phyloP scores from a whole-genome alignment of 1,140 invertebrate species.

The Bathynomus jamesi region DNA sequence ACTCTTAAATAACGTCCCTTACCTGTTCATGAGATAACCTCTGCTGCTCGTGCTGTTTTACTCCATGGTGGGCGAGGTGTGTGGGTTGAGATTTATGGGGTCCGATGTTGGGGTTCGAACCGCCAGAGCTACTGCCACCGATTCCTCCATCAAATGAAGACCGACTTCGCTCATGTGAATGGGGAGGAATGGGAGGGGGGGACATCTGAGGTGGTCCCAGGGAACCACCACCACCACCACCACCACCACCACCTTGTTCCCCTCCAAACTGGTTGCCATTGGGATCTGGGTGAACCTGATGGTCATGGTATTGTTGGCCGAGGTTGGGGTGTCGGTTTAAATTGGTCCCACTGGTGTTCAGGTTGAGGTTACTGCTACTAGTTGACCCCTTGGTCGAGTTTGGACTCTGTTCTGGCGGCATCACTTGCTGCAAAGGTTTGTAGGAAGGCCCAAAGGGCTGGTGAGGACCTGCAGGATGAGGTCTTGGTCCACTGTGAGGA shows the following conservation, averaged over 20 bases:
- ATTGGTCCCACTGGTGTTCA: constrained; percentile 29
- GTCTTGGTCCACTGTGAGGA: constrained; percentile 10
- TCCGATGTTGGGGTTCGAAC: constrained; percentile 12
- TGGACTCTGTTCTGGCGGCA: constrained; percentile 5
- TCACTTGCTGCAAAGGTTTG: constrained; percentile 16
- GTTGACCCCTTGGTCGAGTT: constrained; percentile 12
- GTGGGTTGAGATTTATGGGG: constrained; percentile 21
- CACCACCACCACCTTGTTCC: background rate
- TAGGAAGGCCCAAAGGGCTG: background rate
- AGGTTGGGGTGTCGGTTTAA: constrained; percentile 24
- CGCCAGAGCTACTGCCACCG: background rate
- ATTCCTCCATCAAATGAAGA: background rate
- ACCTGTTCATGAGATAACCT: constrained; percentile 90
- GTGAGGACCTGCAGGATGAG: constrained; percentile 18
- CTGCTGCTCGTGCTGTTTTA: constrained; percentile 70
- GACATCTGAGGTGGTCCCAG: constrained; percentile 1
- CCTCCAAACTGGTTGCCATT: constrained; percentile 3
- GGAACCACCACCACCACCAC: too few species aligned
- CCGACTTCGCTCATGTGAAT: background rate
- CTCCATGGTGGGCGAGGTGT: constrained; percentile 7
- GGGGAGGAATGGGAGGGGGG: background rate
- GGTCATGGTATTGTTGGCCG: constrained; percentile 24
- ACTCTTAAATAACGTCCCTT: constrained; percentile 26
- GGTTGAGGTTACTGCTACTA: constrained; percentile 28
- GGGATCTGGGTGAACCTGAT: constrained; percentile 13